Percentiles rank a stretch among this genome's conserved stretches.
These are phyloP conservation scores for Drosophila kurseongensis DNA, from an alignment of 1,140 invertebrate genomes.

Conservation along the genomic window DNA sequence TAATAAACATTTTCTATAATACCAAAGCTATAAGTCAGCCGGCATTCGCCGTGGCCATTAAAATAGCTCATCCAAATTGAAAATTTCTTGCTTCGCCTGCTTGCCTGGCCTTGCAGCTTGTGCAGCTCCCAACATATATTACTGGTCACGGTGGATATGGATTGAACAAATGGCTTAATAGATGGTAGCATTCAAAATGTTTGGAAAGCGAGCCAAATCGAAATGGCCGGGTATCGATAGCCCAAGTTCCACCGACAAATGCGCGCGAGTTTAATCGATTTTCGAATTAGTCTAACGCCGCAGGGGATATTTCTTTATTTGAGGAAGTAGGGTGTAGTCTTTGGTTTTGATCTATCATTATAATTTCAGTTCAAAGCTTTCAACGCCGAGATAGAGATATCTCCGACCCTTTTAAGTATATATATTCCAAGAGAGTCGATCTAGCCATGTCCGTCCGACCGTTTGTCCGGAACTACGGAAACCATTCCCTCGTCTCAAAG, in stretches of 20 bases:
- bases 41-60: slow-evolving; percentile 60
- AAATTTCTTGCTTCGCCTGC: slow-evolving; percentile 41
- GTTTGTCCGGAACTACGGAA: too few species aligned
- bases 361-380: too few species aligned
- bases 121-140: not conserved
- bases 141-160: slow-evolving; percentile 16
- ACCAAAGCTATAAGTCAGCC: slow-evolving; percentile 42
- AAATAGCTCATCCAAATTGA: slow-evolving; percentile 76
- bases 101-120: slow-evolving; percentile 4
- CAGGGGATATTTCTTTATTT: not conserved
- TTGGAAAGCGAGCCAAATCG: slow-evolving; percentile 45
- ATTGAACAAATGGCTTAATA: slow-evolving; percentile 69
- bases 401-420: too few species aligned
- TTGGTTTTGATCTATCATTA: too few species aligned
- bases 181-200: slow-evolving; percentile 46
- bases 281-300: not conserved
- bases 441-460: too few species aligned
- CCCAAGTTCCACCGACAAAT: slow-evolving; percentile 18
- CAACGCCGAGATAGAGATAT: too few species aligned
- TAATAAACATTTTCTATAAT: slow-evolving; percentile 62
- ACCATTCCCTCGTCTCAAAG: too few species aligned
- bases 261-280: not conserved
- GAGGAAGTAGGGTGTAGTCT: too few species aligned
- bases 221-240: slow-evolving; percentile 25
- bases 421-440: too few species aligned